Conservation (phyloP, 2,888 invertebrate species). For the Idaea straminata region DNA sequence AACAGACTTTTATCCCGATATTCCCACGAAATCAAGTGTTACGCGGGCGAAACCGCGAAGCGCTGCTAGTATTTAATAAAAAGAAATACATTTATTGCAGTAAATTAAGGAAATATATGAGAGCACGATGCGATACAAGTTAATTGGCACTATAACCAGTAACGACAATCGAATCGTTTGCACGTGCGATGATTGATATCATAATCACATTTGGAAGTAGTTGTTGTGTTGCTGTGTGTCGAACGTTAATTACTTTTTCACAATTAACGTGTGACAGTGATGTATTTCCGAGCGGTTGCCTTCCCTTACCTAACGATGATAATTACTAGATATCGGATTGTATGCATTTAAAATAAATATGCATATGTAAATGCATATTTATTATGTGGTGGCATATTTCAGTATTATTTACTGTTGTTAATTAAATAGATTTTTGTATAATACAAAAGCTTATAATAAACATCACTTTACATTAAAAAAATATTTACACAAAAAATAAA, state of each 20-base stretch:
- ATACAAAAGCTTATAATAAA: too few relatives aligned
- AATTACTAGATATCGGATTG: conserved; percentile 32
- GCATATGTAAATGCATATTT: conserved; percentile 22
- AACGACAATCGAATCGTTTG: conserved; percentile 14
- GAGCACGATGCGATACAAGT: background rate
- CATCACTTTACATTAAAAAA: too few relatives aligned
- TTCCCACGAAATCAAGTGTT: too few relatives aligned
- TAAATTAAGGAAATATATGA: background rate
- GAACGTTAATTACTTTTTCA: conserved; percentile 37
- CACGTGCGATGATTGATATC: conserved; percentile 24
- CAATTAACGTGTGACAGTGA: conserved; percentile 37
- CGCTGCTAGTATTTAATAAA: background rate
- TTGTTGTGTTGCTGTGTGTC: conserved; percentile 16
- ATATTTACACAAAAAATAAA: too few relatives aligned
- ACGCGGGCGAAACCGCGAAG: background rate
- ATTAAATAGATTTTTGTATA: too few relatives aligned
- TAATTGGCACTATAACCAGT: background rate
- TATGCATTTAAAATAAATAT: conserved; percentile 26
- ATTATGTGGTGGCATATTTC: too few relatives aligned
- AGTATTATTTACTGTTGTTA: too few relatives aligned
- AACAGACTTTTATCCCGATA: too few relatives aligned
- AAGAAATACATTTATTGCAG: background rate
- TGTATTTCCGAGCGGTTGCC: conserved; percentile 30
- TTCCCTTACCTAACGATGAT: conserved; percentile 44
- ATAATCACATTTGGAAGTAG: conserved; percentile 29